A percentile compares a stretch with the other conserved stretches of the same genome.
These are phyloP conservation scores for Drosophila navojoa DNA, from an alignment of 1,140 invertebrate genomes.

Conservation along the genomic window DNA sequence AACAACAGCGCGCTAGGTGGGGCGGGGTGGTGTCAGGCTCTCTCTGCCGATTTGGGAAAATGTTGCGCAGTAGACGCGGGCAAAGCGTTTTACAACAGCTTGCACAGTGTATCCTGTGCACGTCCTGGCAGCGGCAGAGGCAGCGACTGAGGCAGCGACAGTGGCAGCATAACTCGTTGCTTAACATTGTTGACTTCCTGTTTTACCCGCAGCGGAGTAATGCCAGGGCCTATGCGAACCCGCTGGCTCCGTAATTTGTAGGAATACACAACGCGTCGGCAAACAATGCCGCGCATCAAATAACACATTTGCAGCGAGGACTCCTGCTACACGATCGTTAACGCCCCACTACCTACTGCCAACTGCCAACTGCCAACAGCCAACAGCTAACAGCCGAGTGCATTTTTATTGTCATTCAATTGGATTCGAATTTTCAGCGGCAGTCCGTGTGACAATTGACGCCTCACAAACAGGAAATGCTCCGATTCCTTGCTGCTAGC, in stretches of 20 bases:
- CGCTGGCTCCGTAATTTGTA: constrained; percentile 74
- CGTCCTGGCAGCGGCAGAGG: constrained; percentile 40
- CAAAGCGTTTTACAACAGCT: constrained; percentile 79
- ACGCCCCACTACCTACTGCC: constrained; percentile 20
- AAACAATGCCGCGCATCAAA: constrained; percentile 75
- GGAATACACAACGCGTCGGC: constrained; percentile 55
- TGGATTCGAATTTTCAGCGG: constrained; percentile 75
- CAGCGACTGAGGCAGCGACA: background rate
- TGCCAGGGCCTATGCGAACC: constrained; percentile 19
- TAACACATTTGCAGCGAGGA: constrained; percentile 59
- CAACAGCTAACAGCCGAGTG: constrained; percentile 54
- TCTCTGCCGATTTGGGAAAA: constrained; percentile 60
- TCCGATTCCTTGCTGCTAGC: constrained; percentile 35
- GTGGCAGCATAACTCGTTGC: constrained; percentile 37
- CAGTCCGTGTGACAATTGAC: constrained; percentile 74
- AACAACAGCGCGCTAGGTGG: constrained; percentile 21
- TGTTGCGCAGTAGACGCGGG: constrained; percentile 28
- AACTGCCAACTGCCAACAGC: constrained; percentile 11
- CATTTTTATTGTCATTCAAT: constrained; percentile 83
- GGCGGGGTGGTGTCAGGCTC: constrained; percentile 17
- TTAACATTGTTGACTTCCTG: constrained; percentile 75
- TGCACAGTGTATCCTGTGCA: constrained; percentile 75
- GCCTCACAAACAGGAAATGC: constrained; percentile 71
- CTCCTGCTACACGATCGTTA: constrained; percentile 29
- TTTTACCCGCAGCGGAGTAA: constrained; percentile 28